Evolutionary conservation across 2,797 vertebrate species (phyloP).

Genomic region (Peromyscus eremicus): DNA sequence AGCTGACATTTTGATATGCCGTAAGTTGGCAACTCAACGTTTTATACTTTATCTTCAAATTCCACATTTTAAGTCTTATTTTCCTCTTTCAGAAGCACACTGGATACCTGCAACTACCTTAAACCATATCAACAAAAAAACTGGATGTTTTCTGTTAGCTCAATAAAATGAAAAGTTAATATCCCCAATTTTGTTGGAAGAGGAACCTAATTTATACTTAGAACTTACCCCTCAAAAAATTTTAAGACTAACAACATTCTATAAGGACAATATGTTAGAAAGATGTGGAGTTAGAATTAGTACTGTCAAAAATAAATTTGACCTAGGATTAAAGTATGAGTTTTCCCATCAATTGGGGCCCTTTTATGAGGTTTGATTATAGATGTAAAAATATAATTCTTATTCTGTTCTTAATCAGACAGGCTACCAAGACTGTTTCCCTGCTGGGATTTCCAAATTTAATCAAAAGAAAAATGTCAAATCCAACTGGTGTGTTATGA

Average conservation of each 20-base stretch:
- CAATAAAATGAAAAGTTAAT: conserved; percentile 58
- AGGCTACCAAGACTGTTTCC: conserved; percentile 16
- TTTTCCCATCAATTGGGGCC: conserved; percentile 62
- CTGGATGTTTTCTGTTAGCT: conserved; percentile 61
- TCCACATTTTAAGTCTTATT: conserved; percentile 81
- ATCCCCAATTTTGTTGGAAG: conserved; percentile 38
- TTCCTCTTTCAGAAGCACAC: conserved; percentile 59
- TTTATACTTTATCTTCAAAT: conserved; percentile 83
- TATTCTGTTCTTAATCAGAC: conserved; percentile 48
- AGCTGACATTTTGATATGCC: conserved; percentile 84
- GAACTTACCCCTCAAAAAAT: conserved; percentile 37
- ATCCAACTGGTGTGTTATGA: conserved; percentile 7
- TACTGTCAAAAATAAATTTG: conserved; percentile 50
- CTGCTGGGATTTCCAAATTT: conserved; percentile 61
- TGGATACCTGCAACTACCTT: conserved; percentile 71
- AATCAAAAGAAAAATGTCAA: conserved; percentile 59
- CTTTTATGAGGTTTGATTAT: conserved; percentile 63
- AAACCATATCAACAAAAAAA: conserved; percentile 44
- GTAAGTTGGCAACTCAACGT: conserved; percentile 78
- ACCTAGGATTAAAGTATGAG: conserved; percentile 40
- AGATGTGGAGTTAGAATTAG: not conserved
- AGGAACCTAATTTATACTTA: conserved; percentile 36
- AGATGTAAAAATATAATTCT: conserved; percentile 55
- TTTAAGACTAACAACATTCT: conserved; percentile 26
- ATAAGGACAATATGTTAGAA: conserved; percentile 38